Conservation (phyloP, 2,113 vertebrate genomes). For the Odocoileus hemionus region DNA sequence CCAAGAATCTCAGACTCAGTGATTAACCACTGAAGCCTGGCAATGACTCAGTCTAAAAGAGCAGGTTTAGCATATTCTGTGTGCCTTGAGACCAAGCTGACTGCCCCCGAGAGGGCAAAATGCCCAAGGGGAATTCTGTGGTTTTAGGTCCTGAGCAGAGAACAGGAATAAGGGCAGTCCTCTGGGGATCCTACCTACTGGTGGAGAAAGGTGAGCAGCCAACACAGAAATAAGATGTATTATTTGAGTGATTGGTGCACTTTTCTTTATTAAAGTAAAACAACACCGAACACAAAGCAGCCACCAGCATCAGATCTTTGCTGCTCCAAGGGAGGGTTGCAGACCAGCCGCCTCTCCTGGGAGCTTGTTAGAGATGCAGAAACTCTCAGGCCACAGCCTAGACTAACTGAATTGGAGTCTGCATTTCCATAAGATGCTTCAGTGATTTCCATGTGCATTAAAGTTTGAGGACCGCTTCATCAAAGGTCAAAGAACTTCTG, state of each 20-base stretch:
- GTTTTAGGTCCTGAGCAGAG: background rate
- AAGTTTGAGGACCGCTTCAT: background rate
- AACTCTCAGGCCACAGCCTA: background rate
- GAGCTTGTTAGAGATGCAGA: background rate
- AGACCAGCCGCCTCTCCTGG: background rate
- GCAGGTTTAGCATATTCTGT: background rate
- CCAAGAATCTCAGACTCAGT: background rate
- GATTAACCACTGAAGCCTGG: background rate
- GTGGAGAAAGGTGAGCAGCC: background rate
- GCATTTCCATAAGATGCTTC: background rate
- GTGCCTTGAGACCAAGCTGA: background rate
- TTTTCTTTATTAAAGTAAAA: background rate
- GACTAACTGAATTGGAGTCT: background rate
- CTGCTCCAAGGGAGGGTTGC: background rate
- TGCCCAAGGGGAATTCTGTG: background rate
- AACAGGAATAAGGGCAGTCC: background rate
- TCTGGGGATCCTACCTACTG: background rate
- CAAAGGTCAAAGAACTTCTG: background rate
- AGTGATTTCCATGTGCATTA: background rate
- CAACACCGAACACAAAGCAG: background rate
- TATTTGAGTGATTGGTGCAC: fast-evolving
- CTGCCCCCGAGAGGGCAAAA: fast-evolving
- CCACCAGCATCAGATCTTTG: background rate
- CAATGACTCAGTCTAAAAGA: background rate
- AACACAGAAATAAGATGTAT: background rate